phyloP scores from a whole-genome alignment of 2,797 vertebrate genomes.

The Gymnothorax reevesii region DNA sequence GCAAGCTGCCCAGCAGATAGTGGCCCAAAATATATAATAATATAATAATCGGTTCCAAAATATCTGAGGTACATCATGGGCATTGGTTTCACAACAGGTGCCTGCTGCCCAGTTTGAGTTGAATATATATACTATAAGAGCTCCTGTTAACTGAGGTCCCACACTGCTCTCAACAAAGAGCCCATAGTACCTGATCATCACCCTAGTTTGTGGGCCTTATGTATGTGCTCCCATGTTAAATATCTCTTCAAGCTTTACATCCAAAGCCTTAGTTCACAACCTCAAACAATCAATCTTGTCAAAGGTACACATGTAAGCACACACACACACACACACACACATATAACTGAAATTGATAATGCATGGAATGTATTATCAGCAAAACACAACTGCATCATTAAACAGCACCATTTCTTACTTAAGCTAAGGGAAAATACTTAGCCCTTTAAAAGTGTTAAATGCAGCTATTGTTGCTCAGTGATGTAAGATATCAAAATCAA shows the following conservation, averaged over 20 bases:
- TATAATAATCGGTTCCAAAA: not conserved
- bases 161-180: constrained; percentile 1
- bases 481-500: too few species aligned
- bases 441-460: too few species aligned
- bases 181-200: not conserved
- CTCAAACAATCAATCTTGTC: constrained; percentile 25
- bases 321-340: not conserved
- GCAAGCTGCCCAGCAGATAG: too few species aligned
- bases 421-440: not conserved
- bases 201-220: constrained; percentile 15
- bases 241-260: constrained; percentile 1
- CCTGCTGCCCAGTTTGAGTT: constrained; percentile 27
- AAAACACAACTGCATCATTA: not conserved
- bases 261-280: not conserved
- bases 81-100: constrained; percentile 7
- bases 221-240: not conserved
- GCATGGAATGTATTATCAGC: not conserved
- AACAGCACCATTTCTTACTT: not conserved
- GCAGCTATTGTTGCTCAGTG: too few species aligned
- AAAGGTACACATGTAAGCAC: not conserved
- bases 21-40: too few species aligned
- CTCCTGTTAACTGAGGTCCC: constrained; percentile 22
- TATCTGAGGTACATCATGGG: constrained; percentile 32
- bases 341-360: not conserved
- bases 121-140: constrained; percentile 37